A percentile compares a stretch with the other conserved stretches of the same genome.
These are phyloP conservation scores for Tiliacea aurago DNA, from an alignment of 2,888 invertebrate species.

Conservation along the genomic window DNA sequence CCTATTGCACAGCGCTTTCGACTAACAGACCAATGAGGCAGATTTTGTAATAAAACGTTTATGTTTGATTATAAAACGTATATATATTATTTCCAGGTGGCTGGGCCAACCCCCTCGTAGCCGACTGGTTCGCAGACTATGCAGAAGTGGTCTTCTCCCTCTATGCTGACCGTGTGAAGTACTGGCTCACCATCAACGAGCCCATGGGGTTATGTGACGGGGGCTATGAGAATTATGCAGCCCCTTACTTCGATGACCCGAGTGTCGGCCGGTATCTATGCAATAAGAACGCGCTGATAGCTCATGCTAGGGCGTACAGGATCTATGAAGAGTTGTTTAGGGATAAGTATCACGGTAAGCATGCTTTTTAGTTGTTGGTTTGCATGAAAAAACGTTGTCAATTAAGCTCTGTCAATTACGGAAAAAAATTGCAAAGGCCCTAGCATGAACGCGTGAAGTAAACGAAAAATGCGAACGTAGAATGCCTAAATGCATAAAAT, in stretches of 20 bases:
- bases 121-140: conserved; percentile 90
- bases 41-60: too few relatives aligned
- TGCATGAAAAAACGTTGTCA: too few relatives aligned
- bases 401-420: neutral
- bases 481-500: too few relatives aligned
- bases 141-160: conserved; percentile 88
- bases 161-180: conserved; percentile 90
- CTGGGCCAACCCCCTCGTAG: conserved; percentile 91
- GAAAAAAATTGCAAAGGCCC: too few relatives aligned
- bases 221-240: conserved; percentile 13
- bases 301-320: conserved; percentile 91
- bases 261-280: conserved; percentile 57
- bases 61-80: too few relatives aligned
- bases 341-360: conserved; percentile 82
- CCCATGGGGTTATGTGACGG: conserved; percentile 77
- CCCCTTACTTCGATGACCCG: conserved; percentile 54
- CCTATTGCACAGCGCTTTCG: too few relatives aligned
- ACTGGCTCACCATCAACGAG: conserved; percentile 94
- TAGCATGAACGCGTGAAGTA: too few relatives aligned
- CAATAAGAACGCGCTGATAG: conserved; percentile 91
- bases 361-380: neutral
- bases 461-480: too few relatives aligned
- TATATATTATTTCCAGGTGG: conserved; percentile 90
- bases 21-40: too few relatives aligned
- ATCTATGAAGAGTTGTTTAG: conserved; percentile 89